Evolutionary conservation across 2,113 vertebrate species (phyloP).

Genomic region (Physeter macrocephalus): DNA sequence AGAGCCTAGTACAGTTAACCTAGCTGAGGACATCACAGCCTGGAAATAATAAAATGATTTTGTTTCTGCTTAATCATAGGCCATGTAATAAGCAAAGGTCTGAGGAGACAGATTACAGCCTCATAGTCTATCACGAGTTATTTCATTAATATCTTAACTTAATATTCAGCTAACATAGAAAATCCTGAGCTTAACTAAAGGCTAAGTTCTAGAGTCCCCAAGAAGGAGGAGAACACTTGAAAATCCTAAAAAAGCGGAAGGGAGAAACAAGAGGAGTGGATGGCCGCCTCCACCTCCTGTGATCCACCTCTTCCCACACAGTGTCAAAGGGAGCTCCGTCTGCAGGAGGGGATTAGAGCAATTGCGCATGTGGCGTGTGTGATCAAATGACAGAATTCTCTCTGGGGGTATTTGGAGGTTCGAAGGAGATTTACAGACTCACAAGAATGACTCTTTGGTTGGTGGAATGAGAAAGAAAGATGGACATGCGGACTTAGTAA

Average conservation of each 20-base stretch:
- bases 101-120: background rate
- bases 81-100: slow-evolving; percentile 14
- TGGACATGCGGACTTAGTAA: background rate
- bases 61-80: slow-evolving; percentile 48
- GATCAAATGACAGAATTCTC: background rate
- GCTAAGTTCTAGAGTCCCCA: background rate
- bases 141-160: slow-evolving; percentile 26
- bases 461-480: background rate
- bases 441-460: background rate
- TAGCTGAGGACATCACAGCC: slow-evolving; percentile 25
- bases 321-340: background rate
- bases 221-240: background rate
- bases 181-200: background rate
- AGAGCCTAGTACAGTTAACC: slow-evolving; percentile 44
- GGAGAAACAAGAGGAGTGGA: background rate
- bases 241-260: background rate
- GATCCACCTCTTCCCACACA: background rate
- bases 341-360: background rate
- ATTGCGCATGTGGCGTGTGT: background rate
- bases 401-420: background rate
- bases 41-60: slow-evolving; percentile 57
- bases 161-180: slow-evolving; percentile 26
- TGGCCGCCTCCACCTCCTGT: accelerated
- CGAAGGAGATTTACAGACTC: background rate
- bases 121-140: slow-evolving; percentile 10